Percentiles rank a stretch among this genome's conserved stretches.
These are phyloP conservation scores for Physocephala rufipes DNA, from an alignment of 2,888 invertebrate genomes.

Conservation along the genomic window DNA sequence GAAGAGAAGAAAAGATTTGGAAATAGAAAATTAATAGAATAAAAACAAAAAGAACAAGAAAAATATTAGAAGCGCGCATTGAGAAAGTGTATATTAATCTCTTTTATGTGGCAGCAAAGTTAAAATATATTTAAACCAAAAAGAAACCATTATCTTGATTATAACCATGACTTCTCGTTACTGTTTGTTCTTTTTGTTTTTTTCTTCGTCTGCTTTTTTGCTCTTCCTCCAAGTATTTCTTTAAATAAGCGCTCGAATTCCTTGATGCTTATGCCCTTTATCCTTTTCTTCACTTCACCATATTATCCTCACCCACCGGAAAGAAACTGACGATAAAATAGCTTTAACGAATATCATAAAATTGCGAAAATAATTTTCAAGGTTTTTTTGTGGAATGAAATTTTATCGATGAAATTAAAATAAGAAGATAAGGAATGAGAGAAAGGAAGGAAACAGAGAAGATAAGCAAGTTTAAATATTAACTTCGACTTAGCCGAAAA, in stretches of 20 bases:
- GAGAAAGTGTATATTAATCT: background rate
- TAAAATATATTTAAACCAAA: conserved; percentile 45
- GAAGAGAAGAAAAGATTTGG: background rate
- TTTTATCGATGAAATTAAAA: too few relatives aligned
- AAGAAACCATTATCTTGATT: conserved; percentile 47
- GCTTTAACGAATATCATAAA: background rate
- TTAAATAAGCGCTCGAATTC: background rate
- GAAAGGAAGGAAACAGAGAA: too few relatives aligned
- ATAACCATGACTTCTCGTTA: conserved; percentile 53
- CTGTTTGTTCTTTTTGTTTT: conserved; percentile 37
- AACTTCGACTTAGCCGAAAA: too few relatives aligned
- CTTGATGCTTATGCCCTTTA: background rate
- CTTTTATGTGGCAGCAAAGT: background rate
- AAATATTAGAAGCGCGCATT: background rate
- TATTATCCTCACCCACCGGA: background rate
- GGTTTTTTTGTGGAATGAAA: too few relatives aligned
- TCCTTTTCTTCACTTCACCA: too few relatives aligned
- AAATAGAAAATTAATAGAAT: background rate
- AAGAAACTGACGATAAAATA: background rate
- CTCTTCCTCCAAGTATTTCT: background rate
- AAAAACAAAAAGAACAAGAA: conserved; percentile 6
- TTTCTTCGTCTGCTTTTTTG: background rate
- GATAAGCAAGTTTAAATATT: too few relatives aligned
- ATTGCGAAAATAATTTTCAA: background rate
- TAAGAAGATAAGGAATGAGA: too few relatives aligned